These are phyloP conservation scores for Zosterops borbonicus DNA, from an alignment of 2,113 vertebrate species.

Conservation along the genomic window DNA sequence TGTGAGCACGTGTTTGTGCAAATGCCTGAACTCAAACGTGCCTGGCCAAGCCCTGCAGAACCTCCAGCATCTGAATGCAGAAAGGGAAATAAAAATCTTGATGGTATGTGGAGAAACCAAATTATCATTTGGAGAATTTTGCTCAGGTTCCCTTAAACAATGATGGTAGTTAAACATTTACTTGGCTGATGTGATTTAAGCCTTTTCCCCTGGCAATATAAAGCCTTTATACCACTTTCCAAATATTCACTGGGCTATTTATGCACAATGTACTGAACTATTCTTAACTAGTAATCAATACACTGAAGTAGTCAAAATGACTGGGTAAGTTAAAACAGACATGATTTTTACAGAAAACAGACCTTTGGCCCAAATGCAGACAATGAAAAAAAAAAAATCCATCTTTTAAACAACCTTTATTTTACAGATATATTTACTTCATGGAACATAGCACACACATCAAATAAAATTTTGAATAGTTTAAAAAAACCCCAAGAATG, in stretches of 20 bases:
- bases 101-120: neutral
- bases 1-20: neutral
- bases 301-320: constrained; percentile 49
- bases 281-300: constrained; percentile 45
- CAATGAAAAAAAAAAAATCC: neutral
- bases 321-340: constrained; percentile 64
- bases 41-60: neutral
- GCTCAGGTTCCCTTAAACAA: neutral
- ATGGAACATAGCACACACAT: constrained; percentile 16
- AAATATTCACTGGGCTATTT: neutral
- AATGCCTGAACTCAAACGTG: neutral
- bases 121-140: neutral
- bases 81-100: neutral
- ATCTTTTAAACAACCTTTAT: constrained; percentile 47
- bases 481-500: neutral
- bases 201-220: neutral
- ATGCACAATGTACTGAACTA: neutral
- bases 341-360: constrained; percentile 67
- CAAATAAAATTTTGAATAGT: neutral
- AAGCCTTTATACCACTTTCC: constrained; percentile 12
- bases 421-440: constrained; percentile 50
- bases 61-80: neutral
- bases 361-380: constrained; percentile 26
- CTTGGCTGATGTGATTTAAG: neutral
- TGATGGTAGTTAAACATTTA: neutral